Evolutionary conservation across 2,888 invertebrate genomes (phyloP).

Genomic region (Drosophila glabriapex): DNA sequence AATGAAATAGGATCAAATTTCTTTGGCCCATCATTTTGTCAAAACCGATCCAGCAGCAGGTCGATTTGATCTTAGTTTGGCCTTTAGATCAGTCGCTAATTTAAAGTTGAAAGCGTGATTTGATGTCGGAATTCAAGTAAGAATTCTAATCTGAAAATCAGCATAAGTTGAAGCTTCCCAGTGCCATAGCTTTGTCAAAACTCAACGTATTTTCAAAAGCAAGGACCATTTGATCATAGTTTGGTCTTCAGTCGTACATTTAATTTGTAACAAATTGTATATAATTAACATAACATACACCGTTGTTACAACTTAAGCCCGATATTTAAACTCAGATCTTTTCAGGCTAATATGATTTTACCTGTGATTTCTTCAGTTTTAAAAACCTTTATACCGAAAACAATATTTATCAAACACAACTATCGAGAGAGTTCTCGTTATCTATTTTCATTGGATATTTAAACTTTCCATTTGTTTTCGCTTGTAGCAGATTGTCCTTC

Average conservation of each 20-base stretch:
- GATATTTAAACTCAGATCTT: not conserved
- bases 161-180: not conserved
- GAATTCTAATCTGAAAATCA: not conserved
- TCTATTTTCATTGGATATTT: constrained; percentile 23
- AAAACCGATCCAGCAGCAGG: not conserved
- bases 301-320: too few species aligned
- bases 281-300: not conserved
- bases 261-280: not conserved
- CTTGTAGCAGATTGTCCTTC: constrained; percentile 39
- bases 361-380: not conserved
- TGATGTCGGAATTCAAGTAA: not conserved
- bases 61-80: too few species aligned
- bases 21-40: not conserved
- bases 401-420: constrained; percentile 21
- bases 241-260: not conserved
- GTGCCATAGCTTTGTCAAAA: not conserved
- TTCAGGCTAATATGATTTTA: too few species aligned
- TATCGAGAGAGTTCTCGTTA: constrained; percentile 19
- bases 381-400: not conserved
- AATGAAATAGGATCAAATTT: not conserved
- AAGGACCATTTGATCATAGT: too few species aligned
- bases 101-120: not conserved
- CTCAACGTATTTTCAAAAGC: not conserved
- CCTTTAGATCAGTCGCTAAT: not conserved
- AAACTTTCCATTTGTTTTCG: constrained; percentile 54